Evolutionary conservation across 30 jellyfish, hydroid and myxozoan species (phyloP).

Genomic region (Turritopsis dohrnii): DNA sequence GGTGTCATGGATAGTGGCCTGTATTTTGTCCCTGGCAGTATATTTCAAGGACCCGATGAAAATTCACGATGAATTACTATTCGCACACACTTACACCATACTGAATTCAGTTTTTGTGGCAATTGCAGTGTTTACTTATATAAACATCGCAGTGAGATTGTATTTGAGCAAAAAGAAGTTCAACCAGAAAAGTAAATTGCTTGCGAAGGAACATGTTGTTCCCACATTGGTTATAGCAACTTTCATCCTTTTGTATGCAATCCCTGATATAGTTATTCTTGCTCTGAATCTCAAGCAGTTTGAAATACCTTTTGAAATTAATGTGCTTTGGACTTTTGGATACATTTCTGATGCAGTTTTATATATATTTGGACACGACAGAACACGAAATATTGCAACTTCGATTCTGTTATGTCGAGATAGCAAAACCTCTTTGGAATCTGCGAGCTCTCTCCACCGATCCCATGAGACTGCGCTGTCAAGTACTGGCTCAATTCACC

Average conservation of each 20-base stretch:
- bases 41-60: background rate
- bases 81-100: background rate
- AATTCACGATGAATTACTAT: background rate
- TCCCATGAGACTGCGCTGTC: background rate
- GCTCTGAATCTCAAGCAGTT: background rate
- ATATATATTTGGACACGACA: background rate
- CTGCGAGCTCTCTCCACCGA: background rate
- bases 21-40: background rate
- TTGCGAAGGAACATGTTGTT: background rate
- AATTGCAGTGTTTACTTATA: background rate
- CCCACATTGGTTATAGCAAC: background rate
- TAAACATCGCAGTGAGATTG: background rate
- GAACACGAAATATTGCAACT: background rate
- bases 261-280: background rate
- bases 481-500: background rate
- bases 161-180: background rate
- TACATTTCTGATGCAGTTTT: background rate
- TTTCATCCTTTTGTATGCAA: background rate
- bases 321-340: background rate
- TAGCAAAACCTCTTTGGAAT: background rate
- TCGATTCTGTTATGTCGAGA: background rate
- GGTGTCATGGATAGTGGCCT: background rate
- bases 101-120: background rate
- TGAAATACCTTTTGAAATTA: background rate
- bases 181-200: background rate